These are phyloP conservation scores for Sebastes minor DNA, from an alignment of 2,797 vertebrate genomes.

Conservation along the genomic window DNA sequence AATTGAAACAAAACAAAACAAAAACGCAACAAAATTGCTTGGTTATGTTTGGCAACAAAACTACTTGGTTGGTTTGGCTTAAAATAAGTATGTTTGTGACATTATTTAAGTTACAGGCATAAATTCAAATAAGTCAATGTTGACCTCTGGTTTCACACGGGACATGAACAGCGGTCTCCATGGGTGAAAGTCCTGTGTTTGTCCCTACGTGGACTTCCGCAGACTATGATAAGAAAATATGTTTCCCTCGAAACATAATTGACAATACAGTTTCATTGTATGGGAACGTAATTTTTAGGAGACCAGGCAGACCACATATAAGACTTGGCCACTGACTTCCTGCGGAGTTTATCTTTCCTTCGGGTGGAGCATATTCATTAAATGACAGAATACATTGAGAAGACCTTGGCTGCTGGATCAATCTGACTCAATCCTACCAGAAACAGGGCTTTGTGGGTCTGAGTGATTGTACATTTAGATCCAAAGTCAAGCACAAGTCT, in stretches of 20 bases:
- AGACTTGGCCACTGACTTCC: background rate
- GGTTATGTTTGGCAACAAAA: too few relatives aligned
- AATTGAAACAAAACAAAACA: too few relatives aligned
- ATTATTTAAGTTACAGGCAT: background rate
- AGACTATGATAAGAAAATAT: background rate
- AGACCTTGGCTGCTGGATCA: background rate
- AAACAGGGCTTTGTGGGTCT: background rate
- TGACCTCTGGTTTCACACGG: background rate
- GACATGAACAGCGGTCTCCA: background rate
- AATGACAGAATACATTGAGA: background rate
- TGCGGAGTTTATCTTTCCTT: background rate
- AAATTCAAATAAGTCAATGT: background rate
- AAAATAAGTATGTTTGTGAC: background rate
- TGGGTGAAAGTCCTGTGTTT: background rate
- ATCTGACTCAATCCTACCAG: background rate
- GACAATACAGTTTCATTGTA: background rate
- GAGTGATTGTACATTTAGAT: background rate
- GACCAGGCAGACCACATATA: background rate
- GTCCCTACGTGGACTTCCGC: background rate
- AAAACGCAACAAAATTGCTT: too few relatives aligned
- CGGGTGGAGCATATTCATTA: background rate
- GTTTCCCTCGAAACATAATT: background rate
- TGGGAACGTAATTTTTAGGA: too few relatives aligned
- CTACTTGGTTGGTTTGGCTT: background rate
- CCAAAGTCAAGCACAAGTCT: background rate